phyloP scores from a whole-genome alignment of 2,113 vertebrate genomes.

The Ranitomeya variabilis region DNA sequence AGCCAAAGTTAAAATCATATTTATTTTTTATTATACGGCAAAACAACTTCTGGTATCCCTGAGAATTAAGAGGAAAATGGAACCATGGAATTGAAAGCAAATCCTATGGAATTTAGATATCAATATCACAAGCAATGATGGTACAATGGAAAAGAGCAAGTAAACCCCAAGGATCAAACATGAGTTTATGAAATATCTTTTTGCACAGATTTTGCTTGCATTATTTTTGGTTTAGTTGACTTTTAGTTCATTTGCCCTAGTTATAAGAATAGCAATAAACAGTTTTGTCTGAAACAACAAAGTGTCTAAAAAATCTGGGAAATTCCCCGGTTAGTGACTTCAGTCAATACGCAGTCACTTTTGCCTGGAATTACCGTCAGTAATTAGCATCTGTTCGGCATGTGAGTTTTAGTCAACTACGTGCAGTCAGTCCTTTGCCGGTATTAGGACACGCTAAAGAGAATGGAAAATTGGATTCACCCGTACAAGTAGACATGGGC shows the following conservation, averaged over 20 bases:
- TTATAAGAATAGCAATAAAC: not conserved
- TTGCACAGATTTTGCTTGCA: not conserved
- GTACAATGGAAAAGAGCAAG: not conserved
- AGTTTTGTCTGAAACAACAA: not conserved
- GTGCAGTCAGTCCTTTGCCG: not conserved
- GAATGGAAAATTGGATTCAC: slow-evolving; percentile 40
- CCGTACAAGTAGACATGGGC: not conserved
- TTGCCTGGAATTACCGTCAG: slow-evolving; percentile 25
- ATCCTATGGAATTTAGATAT: not conserved
- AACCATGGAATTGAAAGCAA: not conserved
- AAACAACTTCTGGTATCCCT: not conserved
- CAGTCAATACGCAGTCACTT: not conserved
- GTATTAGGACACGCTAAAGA: not conserved
- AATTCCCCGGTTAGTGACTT: slow-evolving; percentile 7
- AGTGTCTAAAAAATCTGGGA: slow-evolving; percentile 27
- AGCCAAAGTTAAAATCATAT: not conserved
- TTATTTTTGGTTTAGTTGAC: not conserved
- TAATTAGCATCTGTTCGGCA: not conserved
- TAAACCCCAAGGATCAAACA: not conserved
- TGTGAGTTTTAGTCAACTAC: not conserved
- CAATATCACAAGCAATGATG: not conserved
- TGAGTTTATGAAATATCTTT: not conserved
- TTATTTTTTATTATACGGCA: not conserved
- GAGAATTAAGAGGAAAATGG: not conserved
- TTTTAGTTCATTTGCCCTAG: not conserved